Evolutionary conservation across 2,113 vertebrate species (phyloP).

Genomic region (Psittacula cyanocephala): DNA sequence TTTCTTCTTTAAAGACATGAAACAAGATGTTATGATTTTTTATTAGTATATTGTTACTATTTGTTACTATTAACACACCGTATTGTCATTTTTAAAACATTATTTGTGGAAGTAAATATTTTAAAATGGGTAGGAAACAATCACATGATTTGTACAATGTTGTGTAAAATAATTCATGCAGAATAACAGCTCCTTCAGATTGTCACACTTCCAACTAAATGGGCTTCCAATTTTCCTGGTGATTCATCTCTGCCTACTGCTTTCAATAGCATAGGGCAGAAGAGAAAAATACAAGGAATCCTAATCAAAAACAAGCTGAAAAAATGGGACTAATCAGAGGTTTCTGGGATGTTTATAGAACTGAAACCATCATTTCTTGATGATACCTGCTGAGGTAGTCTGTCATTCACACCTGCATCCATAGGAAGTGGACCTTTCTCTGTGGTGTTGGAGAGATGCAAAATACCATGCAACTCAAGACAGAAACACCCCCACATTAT

Average conservation of each 20-base stretch:
- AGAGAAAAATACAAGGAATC: neutral
- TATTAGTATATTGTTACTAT: neutral
- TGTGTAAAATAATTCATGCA: constrained; percentile 6
- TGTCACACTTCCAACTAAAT: constrained; percentile 3
- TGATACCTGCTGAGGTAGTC: neutral
- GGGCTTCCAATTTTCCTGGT: neutral
- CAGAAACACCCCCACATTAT: neutral
- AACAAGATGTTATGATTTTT: neutral
- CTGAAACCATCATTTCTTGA: neutral
- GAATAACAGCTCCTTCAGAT: constrained; percentile 12
- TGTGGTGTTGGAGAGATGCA: neutral
- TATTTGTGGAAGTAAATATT: constrained; percentile 29
- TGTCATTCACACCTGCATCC: neutral
- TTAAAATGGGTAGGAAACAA: neutral
- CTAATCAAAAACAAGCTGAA: neutral
- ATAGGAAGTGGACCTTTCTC: neutral
- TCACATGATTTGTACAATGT: neutral
- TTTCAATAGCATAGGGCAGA: neutral
- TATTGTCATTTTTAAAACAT: neutral
- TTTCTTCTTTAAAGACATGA: neutral
- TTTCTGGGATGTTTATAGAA: neutral
- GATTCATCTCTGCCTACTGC: constrained; percentile 51
- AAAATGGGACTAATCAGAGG: neutral
- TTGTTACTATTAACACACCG: neutral
- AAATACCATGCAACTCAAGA: neutral